Percentiles rank a stretch among this genome's conserved stretches.
Conservation (phyloP, 2,113 vertebrate species). For the Mungos mungo region DNA sequence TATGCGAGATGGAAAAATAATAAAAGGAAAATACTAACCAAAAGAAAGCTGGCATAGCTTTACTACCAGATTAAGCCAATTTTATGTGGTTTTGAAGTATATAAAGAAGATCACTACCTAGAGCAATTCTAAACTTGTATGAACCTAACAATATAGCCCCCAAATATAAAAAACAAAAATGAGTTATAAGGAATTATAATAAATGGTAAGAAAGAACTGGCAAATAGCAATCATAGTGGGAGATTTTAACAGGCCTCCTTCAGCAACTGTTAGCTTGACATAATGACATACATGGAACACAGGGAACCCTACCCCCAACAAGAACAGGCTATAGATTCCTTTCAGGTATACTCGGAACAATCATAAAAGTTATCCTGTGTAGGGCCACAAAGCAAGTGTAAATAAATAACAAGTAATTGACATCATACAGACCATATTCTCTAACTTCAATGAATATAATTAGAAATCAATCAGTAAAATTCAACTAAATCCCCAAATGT, state of each 20-base stretch:
- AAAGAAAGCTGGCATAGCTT: not conserved
- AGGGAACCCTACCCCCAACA: not conserved
- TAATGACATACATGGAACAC: not conserved
- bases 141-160: not conserved
- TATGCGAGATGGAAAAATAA: not conserved
- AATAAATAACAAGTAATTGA: not conserved
- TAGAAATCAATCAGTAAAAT: constrained; percentile 31
- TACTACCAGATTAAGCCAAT: not conserved
- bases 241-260: not conserved
- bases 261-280: not conserved
- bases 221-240: not conserved
- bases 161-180: not conserved
- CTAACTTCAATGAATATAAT: not conserved
- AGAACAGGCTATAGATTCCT: not conserved
- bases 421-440: not conserved
- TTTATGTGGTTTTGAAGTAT: not conserved
- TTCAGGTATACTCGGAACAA: not conserved
- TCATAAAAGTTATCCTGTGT: not conserved
- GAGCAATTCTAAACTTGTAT: constrained; percentile 13
- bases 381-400: not conserved
- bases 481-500: not conserved
- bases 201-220: not conserved
- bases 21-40: not conserved
- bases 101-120: not conserved
- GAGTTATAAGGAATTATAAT: not conserved